A percentile compares a stretch with the other conserved stretches of the same genome.
phyloP scores from a whole-genome alignment of 1,140 invertebrate species.

The Eupeodes corollae region DNA sequence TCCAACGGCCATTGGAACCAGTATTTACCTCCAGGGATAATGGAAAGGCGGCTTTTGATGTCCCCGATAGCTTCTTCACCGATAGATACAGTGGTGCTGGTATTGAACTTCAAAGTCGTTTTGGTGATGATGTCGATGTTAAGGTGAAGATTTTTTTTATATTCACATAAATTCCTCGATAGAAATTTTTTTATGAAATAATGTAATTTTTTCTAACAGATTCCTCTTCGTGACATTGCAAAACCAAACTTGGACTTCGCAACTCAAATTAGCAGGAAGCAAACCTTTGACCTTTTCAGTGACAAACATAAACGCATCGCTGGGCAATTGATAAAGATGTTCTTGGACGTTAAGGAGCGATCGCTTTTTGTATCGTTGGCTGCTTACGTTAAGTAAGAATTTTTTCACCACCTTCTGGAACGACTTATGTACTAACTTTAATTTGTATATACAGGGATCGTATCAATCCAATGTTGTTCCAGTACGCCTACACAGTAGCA shows the following conservation, averaged over 20 bases:
- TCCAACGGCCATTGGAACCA: slow-evolving; percentile 46
- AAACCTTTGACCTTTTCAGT: slow-evolving; percentile 47
- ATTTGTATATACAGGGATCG: slow-evolving; percentile 27
- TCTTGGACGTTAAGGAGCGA: slow-evolving; percentile 33
- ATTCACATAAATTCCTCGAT: too few relatives aligned
- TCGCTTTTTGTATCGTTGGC: slow-evolving; percentile 24
- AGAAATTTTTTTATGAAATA: not conserved
- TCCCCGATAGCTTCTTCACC: slow-evolving; percentile 36
- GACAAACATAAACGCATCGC: slow-evolving; percentile 44
- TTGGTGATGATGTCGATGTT: slow-evolving; percentile 32
- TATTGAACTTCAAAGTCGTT: slow-evolving; percentile 35
- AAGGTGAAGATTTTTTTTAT: slow-evolving; percentile 11
- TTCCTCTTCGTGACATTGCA: slow-evolving; percentile 41
- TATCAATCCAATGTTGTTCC: slow-evolving; percentile 40
- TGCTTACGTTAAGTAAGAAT: slow-evolving; percentile 24
- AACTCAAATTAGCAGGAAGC: slow-evolving; percentile 12
- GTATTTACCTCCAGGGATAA: slow-evolving; percentile 47
- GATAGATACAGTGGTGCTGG: slow-evolving; percentile 6
- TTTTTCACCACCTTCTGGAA: not conserved
- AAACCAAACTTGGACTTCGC: slow-evolving; percentile 26
- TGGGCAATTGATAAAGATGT: slow-evolving; percentile 41
- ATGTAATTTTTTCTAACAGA: slow-evolving; percentile 5
- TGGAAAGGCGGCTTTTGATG: slow-evolving; percentile 41
- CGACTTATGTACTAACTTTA: not conserved
- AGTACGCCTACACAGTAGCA: slow-evolving; percentile 33